A percentile compares a stretch with the other conserved stretches of the same genome.
phyloP scores from a whole-genome alignment of 2,888 invertebrate genomes.

The Lobophora halterata region DNA sequence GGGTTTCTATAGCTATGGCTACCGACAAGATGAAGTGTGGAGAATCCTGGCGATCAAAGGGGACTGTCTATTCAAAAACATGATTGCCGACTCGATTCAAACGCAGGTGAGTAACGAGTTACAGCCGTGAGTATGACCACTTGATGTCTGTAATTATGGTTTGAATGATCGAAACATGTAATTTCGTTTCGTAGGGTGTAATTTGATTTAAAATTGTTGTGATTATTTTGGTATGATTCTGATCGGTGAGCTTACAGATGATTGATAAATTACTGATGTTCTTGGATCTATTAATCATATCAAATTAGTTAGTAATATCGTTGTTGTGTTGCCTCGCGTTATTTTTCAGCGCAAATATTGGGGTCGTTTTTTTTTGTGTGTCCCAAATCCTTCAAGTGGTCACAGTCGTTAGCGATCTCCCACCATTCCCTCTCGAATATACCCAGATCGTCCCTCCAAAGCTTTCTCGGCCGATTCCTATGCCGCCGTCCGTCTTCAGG shows the following conservation, averaged over 20 bases:
- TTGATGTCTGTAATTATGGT: slow-evolving; percentile 50
- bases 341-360: no score
- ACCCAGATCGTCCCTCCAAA: no score
- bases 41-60: slow-evolving; percentile 70
- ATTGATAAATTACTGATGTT: background rate
- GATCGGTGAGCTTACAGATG: slow-evolving; percentile 1
- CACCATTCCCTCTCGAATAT: no score
- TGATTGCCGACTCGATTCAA: slow-evolving; percentile 56
- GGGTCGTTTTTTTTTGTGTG: no score
- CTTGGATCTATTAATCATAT: no score
- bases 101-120: slow-evolving; percentile 22
- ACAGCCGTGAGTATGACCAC: slow-evolving; percentile 42
- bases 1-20: slow-evolving; percentile 56
- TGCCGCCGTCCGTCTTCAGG: no score
- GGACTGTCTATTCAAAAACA: slow-evolving; percentile 61
- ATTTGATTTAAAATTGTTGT: slow-evolving; percentile 22
- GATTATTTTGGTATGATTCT: slow-evolving; percentile 4
- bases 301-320: no score
- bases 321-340: no score
- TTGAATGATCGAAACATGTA: slow-evolving; percentile 39
- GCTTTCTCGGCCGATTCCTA: no score
- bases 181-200: slow-evolving; percentile 35
- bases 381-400: no score
- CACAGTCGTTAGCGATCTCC: no score
- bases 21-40: slow-evolving; percentile 66